Percentiles rank a stretch among this genome's conserved stretches.
Conservation (phyloP, 2,888 invertebrate genomes). For the Epinotia nisella region DNA sequence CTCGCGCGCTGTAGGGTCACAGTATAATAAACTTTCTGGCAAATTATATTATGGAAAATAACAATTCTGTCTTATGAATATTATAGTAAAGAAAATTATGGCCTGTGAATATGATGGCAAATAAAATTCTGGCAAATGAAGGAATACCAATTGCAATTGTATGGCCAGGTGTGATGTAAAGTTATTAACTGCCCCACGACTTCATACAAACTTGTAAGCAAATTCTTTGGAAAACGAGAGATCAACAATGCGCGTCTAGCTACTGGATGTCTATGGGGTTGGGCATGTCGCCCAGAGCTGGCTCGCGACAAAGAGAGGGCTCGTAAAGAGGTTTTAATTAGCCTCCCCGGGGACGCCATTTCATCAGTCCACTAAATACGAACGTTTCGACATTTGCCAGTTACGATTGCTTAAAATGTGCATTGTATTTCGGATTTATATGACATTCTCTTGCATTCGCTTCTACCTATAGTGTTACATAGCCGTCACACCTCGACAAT, state of each 20-base stretch:
- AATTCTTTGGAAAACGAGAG: not conserved
- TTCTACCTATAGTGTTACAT: too few species aligned
- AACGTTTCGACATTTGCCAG: constrained; percentile 50
- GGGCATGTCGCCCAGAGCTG: constrained; percentile 52
- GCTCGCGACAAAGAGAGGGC: constrained; percentile 60
- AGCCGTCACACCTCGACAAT: too few species aligned
- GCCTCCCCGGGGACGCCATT: constrained; percentile 59
- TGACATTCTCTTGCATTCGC: not conserved
- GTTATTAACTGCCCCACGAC: too few species aligned
- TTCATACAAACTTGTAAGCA: not conserved
- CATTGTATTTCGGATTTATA: not conserved
- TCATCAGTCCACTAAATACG: constrained; percentile 52
- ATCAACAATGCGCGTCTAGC: constrained; percentile 1
- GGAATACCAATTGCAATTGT: too few species aligned
- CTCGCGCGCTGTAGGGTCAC: too few species aligned
- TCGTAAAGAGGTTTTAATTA: constrained; percentile 69
- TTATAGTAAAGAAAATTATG: too few species aligned
- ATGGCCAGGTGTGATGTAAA: too few species aligned
- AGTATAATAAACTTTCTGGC: too few species aligned
- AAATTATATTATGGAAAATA: too few species aligned
- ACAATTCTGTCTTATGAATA: too few species aligned
- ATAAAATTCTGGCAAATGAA: too few species aligned
- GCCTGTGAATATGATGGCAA: too few species aligned
- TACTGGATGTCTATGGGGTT: constrained; percentile 6
- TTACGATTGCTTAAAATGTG: constrained; percentile 44